Evolutionary conservation across 2,797 vertebrate genomes (phyloP).

Genomic region (Heliangelus exortis): DNA sequence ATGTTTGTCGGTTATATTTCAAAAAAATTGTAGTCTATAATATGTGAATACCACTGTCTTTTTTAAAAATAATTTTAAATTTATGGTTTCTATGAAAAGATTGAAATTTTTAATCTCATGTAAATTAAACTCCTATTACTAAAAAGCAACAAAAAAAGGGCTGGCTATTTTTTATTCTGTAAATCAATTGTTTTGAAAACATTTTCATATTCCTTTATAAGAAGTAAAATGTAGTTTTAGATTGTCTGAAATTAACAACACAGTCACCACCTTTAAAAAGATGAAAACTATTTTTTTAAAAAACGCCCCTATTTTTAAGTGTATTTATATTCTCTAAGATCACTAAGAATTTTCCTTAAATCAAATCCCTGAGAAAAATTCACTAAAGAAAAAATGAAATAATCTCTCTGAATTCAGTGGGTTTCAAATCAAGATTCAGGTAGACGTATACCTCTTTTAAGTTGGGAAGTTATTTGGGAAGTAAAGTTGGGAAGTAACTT

Average conservation of each 20-base stretch:
- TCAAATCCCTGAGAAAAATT: not conserved
- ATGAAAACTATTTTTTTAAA: not conserved
- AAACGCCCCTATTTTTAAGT: not conserved
- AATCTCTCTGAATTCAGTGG: not conserved
- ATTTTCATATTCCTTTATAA: not conserved
- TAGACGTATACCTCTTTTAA: not conserved
- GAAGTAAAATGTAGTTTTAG: not conserved
- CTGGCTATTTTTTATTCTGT: not conserved
- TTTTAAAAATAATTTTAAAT: not conserved
- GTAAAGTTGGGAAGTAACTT: not conserved
- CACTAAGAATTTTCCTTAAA: not conserved
- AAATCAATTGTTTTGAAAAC: not conserved
- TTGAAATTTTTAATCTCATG: not conserved
- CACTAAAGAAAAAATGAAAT: fast-evolving
- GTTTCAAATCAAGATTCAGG: not conserved
- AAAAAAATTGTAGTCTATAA: not conserved
- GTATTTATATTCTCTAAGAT: not conserved
- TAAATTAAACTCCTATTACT: not conserved
- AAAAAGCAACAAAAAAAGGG: not conserved
- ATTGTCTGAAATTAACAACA: not conserved
- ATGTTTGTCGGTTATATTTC: not conserved
- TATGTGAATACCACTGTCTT: not conserved
- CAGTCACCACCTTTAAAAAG: not conserved
- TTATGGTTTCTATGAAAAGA: not conserved
- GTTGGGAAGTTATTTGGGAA: not conserved